These are phyloP conservation scores for Cuculus canorus DNA, from an alignment of 2,797 vertebrate genomes.

Conservation along the genomic window DNA sequence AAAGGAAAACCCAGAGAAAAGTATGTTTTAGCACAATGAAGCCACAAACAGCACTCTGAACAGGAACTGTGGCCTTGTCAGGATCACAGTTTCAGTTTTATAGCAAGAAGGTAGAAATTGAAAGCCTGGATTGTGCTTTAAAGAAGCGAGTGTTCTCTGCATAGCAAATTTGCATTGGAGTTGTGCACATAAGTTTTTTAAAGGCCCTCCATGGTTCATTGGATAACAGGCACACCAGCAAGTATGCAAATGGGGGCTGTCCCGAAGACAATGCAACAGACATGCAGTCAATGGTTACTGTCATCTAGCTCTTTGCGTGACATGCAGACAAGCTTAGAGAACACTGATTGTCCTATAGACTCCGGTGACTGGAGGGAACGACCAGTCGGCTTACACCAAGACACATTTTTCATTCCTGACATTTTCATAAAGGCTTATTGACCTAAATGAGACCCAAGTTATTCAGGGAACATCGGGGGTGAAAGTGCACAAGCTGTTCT, in stretches of 20 bases:
- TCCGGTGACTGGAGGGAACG: conserved; percentile 59
- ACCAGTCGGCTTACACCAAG: conserved; percentile 72
- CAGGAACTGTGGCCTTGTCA: not conserved
- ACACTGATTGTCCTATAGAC: conserved; percentile 71
- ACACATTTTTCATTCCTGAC: conserved; percentile 76
- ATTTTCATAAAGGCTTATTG: conserved; percentile 76
- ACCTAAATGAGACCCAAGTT: conserved; percentile 74
- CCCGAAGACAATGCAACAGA: conserved; percentile 65
- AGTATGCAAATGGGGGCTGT: conserved; percentile 62
- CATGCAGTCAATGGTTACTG: conserved; percentile 74
- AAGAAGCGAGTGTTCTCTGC: not conserved
- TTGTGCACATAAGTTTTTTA: not conserved
- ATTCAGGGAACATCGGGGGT: conserved; percentile 74
- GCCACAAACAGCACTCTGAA: not conserved
- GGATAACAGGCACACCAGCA: conserved; percentile 45
- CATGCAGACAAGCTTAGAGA: conserved; percentile 70
- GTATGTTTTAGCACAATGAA: not conserved
- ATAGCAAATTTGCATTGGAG: not conserved
- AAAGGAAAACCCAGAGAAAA: not conserved
- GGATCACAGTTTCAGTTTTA: not conserved
- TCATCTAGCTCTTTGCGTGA: conserved; percentile 64
- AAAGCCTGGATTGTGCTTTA: conserved; percentile 22
- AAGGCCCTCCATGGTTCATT: conserved; percentile 17
- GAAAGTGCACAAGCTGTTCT: conserved; percentile 79
- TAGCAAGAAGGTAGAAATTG: not conserved